phyloP scores from a whole-genome alignment of 2,797 vertebrate species.

The Rhabdomys pumilio region DNA sequence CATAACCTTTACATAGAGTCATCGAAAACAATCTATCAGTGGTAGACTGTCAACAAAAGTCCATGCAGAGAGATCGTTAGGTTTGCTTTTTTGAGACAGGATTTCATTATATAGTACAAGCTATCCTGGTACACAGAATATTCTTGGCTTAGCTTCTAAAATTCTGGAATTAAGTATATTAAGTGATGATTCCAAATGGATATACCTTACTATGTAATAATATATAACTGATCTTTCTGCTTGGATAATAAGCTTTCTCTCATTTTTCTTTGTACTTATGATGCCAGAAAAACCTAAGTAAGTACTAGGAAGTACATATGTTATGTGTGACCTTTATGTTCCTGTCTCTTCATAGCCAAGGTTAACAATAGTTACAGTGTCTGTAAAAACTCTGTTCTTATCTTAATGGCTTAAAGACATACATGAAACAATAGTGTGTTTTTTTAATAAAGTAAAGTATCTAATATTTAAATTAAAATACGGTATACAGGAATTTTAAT shows the following conservation, averaged over 20 bases:
- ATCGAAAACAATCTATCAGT: neutral
- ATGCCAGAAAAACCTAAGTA: neutral
- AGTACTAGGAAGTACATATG: neutral
- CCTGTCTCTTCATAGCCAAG: neutral
- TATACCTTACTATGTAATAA: neutral
- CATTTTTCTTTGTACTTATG: neutral
- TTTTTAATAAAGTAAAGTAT: neutral
- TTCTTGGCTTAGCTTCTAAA: neutral
- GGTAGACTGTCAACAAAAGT: neutral
- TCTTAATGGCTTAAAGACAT: neutral
- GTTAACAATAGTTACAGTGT: neutral
- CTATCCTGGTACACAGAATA: neutral
- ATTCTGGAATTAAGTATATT: neutral
- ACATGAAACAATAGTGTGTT: neutral
- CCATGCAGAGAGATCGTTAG: neutral
- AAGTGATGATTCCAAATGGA: neutral
- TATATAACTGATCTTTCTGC: neutral
- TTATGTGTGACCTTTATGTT: neutral
- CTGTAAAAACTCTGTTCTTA: neutral
- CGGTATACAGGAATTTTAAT: neutral
- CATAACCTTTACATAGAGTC: neutral
- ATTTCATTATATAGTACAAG: neutral
- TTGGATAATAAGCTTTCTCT: neutral
- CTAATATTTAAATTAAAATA: neutral
- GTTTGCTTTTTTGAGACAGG: neutral